These are phyloP conservation scores for Lichenostomus cassidix DNA, from an alignment of 2,113 vertebrate genomes.

Conservation along the genomic window DNA sequence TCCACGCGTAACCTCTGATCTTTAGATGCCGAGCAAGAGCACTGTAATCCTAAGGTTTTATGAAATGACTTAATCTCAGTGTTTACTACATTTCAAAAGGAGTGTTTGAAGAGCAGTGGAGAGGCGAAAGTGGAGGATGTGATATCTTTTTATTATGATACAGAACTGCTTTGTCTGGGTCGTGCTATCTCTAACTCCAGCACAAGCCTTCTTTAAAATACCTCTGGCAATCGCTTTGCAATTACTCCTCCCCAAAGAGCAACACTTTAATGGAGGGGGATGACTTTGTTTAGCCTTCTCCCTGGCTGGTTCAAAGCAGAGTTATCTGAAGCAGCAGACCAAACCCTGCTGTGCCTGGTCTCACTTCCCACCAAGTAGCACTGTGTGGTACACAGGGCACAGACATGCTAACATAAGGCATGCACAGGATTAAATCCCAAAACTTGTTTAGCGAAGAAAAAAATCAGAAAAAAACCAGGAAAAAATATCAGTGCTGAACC, in stretches of 20 bases:
- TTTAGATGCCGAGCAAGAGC: constrained; percentile 35
- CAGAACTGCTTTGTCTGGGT: constrained; percentile 16
- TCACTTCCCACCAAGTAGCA: not conserved
- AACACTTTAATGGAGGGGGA: not conserved
- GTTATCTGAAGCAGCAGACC: not conserved
- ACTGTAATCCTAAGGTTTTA: constrained; percentile 53
- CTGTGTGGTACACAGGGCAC: not conserved
- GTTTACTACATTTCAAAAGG: constrained; percentile 57
- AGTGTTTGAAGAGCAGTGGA: constrained; percentile 22
- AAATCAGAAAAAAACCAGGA: not conserved
- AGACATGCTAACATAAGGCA: rapidly evolving
- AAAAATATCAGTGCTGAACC: not conserved
- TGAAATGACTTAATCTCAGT: constrained; percentile 61
- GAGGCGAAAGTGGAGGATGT: not conserved
- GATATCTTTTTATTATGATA: constrained; percentile 23
- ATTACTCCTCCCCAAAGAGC: not conserved
- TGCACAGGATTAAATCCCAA: not conserved
- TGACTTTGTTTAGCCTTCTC: constrained; percentile 14
- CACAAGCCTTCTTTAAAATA: constrained; percentile 22
- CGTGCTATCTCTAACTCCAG: constrained; percentile 41
- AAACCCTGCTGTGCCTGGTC: not conserved
- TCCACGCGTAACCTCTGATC: constrained; percentile 39
- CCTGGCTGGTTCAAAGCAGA: not conserved
- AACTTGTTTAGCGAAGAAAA: not conserved
- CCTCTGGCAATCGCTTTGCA: constrained; percentile 29